Evolutionary conservation across 2,113 vertebrate species (phyloP).

Genomic region (Climacteris rufus): DNA sequence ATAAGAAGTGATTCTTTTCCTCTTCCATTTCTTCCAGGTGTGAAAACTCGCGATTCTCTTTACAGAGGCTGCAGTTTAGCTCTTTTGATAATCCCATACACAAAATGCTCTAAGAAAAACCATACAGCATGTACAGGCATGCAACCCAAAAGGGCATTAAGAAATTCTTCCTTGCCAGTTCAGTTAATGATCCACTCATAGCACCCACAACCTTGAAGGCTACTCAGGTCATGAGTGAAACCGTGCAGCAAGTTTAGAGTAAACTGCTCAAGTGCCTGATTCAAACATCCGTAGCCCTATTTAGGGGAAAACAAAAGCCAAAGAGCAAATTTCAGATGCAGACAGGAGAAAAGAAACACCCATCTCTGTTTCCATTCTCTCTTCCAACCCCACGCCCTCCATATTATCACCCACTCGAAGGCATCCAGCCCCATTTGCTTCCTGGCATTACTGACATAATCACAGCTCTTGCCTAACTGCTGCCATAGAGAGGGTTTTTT

Average conservation of each 20-base stretch:
- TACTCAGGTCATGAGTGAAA: not conserved
- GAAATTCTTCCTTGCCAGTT: constrained; percentile 35
- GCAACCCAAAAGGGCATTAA: not conserved
- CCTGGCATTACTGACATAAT: not conserved
- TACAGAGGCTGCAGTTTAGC: not conserved
- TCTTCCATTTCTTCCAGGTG: not conserved
- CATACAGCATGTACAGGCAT: not conserved
- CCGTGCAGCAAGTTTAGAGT: not conserved
- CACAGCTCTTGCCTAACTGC: constrained; percentile 28
- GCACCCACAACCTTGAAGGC: not conserved
- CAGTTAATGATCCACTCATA: constrained; percentile 64
- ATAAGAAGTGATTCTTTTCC: not conserved
- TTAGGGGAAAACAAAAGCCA: constrained; percentile 47
- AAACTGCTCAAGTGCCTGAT: not conserved
- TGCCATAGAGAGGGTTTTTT: not conserved
- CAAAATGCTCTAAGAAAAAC: not conserved
- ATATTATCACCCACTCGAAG: not conserved
- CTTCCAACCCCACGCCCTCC: not conserved
- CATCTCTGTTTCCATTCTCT: not conserved
- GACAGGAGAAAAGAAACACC: not conserved
- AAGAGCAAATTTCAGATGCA: not conserved
- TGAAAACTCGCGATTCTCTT: not conserved
- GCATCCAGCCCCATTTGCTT: not conserved
- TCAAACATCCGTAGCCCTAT: constrained; percentile 20
- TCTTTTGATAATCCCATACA: not conserved